phyloP scores from a whole-genome alignment of 2,113 vertebrate genomes.

The Sebastes schlegelii region DNA sequence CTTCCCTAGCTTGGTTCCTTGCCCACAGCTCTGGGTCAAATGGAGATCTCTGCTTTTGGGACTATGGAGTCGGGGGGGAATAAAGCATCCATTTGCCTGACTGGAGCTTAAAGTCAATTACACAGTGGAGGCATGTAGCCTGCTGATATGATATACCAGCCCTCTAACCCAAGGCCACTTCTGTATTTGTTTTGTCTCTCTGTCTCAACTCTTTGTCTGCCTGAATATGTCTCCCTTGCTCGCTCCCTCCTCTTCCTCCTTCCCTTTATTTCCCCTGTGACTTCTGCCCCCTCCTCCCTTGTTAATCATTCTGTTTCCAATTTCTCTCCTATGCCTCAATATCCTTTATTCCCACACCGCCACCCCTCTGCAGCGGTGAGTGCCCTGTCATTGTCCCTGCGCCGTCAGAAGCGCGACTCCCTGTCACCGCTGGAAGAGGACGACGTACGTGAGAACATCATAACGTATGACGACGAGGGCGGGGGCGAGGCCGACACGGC shows the following conservation, averaged over 20 bases:
- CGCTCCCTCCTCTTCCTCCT: conserved; percentile 35
- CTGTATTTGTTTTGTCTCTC: conserved; percentile 66
- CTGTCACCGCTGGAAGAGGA: conserved; percentile 91
- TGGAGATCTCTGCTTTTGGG: conserved; percentile 32
- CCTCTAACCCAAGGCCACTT: conserved; percentile 63
- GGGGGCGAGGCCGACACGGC: conserved; percentile 93
- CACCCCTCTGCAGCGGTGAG: conserved; percentile 73
- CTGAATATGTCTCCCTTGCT: conserved; percentile 38
- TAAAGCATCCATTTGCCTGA: conserved; percentile 66
- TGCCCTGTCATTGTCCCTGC: conserved; percentile 87
- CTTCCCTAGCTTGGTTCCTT: conserved; percentile 13
- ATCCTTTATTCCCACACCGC: neutral
- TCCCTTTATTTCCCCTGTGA: conserved; percentile 71
- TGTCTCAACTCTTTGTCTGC: conserved; percentile 69
- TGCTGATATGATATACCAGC: conserved; percentile 73
- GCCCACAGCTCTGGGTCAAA: conserved; percentile 51
- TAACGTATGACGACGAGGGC: conserved; percentile 92
- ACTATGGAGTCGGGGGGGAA: conserved; percentile 49
- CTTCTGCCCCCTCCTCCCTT: conserved; percentile 44
- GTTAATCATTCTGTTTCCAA: conserved; percentile 67
- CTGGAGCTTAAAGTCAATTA: conserved; percentile 72
- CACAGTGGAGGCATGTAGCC: conserved; percentile 63
- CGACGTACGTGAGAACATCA: conserved; percentile 93
- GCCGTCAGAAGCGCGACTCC: conserved; percentile 89
- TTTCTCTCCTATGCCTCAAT: conserved; percentile 51